Base-by-base conservation (phyloP, 2,113 vertebrate genomes). In the Mirounga angustirostris region DNA sequence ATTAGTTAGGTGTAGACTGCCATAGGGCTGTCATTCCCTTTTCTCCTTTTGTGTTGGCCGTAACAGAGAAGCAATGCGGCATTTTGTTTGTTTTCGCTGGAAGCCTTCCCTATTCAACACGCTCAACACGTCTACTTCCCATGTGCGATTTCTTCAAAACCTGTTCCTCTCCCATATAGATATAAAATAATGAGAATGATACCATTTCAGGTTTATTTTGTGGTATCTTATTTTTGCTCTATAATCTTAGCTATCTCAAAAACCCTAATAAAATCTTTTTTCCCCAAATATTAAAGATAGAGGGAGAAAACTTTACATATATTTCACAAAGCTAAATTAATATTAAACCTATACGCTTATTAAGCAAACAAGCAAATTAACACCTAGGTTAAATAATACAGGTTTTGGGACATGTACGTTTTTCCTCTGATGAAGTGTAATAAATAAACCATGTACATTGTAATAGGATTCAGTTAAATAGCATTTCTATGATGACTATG, bases 401-500 rank as follows among this genome's bases (percentile, higher is more conserved):
- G 56, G 33, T 94, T 93, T 89, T 88, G 24, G 24, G 46, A 76
- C 40, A n/a, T 95, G 67, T 59, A 63, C 30, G 61, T 87, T 95
- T 97, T 88, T 4, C 63, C 10, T 93, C 71, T 19, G 19, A 91
- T 78, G n/a, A 92, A 92, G 12, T 69, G 0, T 82, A 19, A 82
- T 84, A 84, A 89, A 87, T 94, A 97, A 90, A 54, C 36, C 24
- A 40, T 79, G 13, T 86, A 50, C 67, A 26, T 80, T 74, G 81
- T 71, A 91, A 94, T 87, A 78, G 24, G 78, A 89, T 97, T 89
- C 50, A 69, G 82, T 91, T 95, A 83, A 94, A 74, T 95, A 56
- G 10, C 56, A 78, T 89, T 96, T 97, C 28, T 69, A 84, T 80
- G 43, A 89, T 36, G 36, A 90, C 26, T 26, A 85, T 90, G n/a